Evolutionary conservation across 2,888 invertebrate species (phyloP).

Genomic region (Thera obeliscata): DNA sequence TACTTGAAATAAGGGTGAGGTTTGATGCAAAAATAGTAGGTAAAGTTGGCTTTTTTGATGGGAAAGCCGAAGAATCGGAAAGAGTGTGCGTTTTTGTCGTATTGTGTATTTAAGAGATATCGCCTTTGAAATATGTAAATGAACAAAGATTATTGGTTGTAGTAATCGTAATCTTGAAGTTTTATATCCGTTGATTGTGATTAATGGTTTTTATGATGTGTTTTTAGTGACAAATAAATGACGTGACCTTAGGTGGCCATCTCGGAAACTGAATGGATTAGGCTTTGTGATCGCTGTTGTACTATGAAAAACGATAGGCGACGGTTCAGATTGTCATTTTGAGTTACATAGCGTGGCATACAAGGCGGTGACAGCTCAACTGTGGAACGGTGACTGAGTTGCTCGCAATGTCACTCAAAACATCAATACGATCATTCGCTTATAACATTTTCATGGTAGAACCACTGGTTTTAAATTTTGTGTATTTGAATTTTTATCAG

Average conservation of each 20-base stretch:
- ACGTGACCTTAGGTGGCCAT: constrained; percentile 13
- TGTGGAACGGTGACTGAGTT: no score
- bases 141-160: constrained; percentile 34
- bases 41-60: constrained; percentile 43
- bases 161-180: constrained; percentile 32
- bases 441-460: no score
- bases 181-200: constrained; percentile 38
- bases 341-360: no score
- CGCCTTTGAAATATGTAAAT: constrained; percentile 42
- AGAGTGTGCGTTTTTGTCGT: constrained; percentile 49
- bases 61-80: constrained; percentile 50
- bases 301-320: neutral
- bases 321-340: no score
- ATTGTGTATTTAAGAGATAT: constrained; percentile 55
- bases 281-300: constrained; percentile 7
- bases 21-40: neutral
- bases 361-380: no score
- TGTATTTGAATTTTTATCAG: neutral
- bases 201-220: constrained; percentile 30
- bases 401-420: no score
- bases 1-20: neutral
- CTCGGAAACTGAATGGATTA: constrained; percentile 16
- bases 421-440: no score
- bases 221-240: constrained; percentile 28
- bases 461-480: neutral